A percentile compares a stretch with the other conserved stretches of the same genome.
Conservation (phyloP, 1,140 invertebrate genomes). For the Aricia agestis region DNA sequence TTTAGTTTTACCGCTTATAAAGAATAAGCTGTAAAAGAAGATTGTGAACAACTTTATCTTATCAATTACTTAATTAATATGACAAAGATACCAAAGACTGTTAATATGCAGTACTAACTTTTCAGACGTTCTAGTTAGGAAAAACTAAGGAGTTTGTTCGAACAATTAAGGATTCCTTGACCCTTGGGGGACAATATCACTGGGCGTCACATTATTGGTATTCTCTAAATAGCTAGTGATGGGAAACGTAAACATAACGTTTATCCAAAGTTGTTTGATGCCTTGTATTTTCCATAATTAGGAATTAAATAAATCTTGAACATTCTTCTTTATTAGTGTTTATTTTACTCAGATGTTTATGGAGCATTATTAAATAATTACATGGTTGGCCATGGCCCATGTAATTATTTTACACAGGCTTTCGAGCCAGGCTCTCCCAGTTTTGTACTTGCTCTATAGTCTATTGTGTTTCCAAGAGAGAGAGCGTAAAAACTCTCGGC, state of each 20-base stretch:
- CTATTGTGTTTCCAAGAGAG: no score
- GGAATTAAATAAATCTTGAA: no score
- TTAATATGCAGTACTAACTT: not conserved
- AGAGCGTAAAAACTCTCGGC: no score
- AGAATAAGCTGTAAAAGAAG: no score
- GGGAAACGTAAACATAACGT: slow-evolving; percentile 22
- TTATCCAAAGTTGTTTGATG: slow-evolving; percentile 9
- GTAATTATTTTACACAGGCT: no score
- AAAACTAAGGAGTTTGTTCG: not conserved
- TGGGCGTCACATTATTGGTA: slow-evolving; percentile 52
- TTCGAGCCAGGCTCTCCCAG: no score
- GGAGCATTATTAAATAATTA: no score
- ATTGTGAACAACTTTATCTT: not conserved
- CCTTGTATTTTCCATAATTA: not conserved
- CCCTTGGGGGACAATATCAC: slow-evolving; percentile 44
- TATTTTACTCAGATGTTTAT: no score
- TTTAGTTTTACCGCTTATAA: no score
- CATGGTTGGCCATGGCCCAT: no score
- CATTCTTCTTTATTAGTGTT: no score
- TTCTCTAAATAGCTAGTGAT: slow-evolving; percentile 45
- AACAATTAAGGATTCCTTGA: slow-evolving; percentile 47
- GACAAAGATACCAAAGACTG: not conserved
- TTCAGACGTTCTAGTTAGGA: not conserved
- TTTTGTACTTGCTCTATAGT: no score
- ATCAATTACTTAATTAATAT: not conserved